Conservation (phyloP, 2,113 vertebrate genomes). For the Cryptotis parvus region DNA sequence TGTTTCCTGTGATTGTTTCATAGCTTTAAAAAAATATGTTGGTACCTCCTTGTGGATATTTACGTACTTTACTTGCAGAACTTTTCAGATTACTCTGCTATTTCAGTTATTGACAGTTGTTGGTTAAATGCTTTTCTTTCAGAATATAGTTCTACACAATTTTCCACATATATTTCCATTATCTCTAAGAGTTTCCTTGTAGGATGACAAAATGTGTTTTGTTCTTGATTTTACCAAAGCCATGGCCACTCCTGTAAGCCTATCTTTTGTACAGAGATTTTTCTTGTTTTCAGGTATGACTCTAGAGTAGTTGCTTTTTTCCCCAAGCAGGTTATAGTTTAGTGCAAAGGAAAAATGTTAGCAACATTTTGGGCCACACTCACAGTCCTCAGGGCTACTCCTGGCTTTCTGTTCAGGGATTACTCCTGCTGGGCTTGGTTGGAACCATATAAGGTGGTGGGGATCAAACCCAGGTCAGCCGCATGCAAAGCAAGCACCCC, state of each 20-base stretch:
- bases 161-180: not conserved
- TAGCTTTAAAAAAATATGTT: not conserved
- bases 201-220: not conserved
- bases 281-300: not conserved
- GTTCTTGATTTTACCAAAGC: not conserved
- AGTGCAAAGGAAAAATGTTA: not conserved
- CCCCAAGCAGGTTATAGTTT: not conserved
- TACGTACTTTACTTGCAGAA: slow-evolving; percentile 39
- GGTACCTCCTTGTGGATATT: slow-evolving; percentile 14
- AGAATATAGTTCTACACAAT: not conserved
- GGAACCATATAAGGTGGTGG: too few relatives aligned
- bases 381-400: too few relatives aligned
- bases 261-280: not conserved
- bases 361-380: not conserved
- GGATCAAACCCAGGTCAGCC: too few relatives aligned
- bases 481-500: too few relatives aligned
- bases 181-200: not conserved
- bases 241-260: not conserved
- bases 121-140: slow-evolving; percentile 34
- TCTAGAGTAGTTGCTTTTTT: not conserved
- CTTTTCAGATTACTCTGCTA: not conserved
- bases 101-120: not conserved
- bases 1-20: slow-evolving; percentile 45
- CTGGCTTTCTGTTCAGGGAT: too few relatives aligned
- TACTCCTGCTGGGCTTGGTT: too few relatives aligned